Conservation (phyloP, 2,113 vertebrate species). For the Anarhynchus alexandrinus region DNA sequence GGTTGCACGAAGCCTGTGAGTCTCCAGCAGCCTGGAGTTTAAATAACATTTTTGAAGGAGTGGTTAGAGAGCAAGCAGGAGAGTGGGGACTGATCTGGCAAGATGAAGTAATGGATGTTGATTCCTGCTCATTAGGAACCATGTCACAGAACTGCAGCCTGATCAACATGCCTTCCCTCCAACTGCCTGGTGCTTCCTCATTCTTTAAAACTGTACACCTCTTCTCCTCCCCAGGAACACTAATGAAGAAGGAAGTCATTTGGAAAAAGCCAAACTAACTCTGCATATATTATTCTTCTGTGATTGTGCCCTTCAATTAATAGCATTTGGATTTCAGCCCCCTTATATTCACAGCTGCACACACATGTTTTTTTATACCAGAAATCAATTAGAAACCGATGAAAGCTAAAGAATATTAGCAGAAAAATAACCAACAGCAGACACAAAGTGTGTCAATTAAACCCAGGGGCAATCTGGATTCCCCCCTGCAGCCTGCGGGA, state of each 20-base stretch:
- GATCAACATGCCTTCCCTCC: neutral
- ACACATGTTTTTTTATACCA: neutral
- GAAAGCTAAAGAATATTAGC: neutral
- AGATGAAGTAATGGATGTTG: neutral
- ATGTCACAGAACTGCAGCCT: neutral
- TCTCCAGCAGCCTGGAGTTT: conserved; percentile 22
- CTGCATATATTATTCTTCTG: neutral
- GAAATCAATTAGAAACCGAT: neutral
- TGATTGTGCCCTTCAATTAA: neutral
- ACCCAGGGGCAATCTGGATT: neutral
- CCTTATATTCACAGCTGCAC: neutral
- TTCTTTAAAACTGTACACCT: neutral
- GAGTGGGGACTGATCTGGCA: neutral
- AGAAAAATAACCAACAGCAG: neutral
- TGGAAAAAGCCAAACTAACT: neutral
- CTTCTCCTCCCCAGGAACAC: neutral
- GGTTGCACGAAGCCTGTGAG: neutral
- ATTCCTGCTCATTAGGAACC: conserved; percentile 4
- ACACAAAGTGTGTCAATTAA: neutral
- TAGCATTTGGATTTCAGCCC: neutral
- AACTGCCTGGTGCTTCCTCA: neutral
- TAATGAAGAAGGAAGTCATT: neutral
- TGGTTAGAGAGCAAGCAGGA: neutral
- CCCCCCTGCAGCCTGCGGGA: neutral
- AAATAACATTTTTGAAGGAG: conserved; percentile 6